Evolutionary conservation across 1,140 invertebrate genomes (phyloP).

Genomic region (Papilio glaucus): DNA sequence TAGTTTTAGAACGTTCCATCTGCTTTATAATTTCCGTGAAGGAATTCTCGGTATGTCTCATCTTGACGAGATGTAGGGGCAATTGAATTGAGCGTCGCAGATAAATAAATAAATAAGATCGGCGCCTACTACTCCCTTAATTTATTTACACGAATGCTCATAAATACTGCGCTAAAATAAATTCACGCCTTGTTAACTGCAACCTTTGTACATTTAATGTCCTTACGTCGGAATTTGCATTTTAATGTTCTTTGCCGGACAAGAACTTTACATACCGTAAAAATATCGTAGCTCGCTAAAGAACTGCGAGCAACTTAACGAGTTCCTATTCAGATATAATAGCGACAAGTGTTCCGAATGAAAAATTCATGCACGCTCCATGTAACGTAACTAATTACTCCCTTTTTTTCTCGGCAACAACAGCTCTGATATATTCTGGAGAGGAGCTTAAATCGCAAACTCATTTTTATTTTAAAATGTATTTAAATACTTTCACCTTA

Average conservation of each 20-base stretch:
- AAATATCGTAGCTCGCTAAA: slow-evolving; percentile 34
- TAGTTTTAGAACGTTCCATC: neutral
- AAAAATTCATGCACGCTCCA: slow-evolving; percentile 32
- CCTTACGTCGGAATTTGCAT: slow-evolving; percentile 36
- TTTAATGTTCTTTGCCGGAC: slow-evolving; percentile 33
- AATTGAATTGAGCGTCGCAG: slow-evolving; percentile 23
- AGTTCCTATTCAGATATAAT: slow-evolving; percentile 35
- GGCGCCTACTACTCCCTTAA: slow-evolving; percentile 24
- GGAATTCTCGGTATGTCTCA: slow-evolving; percentile 15
- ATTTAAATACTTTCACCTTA: too few relatives aligned
- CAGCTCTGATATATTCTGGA: neutral
- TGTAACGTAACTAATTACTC: slow-evolving; percentile 25
- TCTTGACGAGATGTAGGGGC: slow-evolving; percentile 23
- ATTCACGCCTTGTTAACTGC: slow-evolving; percentile 34
- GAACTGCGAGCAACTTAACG: slow-evolving; percentile 29
- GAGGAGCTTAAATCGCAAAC: neutral
- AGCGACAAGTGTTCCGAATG: slow-evolving; percentile 32
- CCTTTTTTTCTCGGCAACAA: slow-evolving; percentile 3
- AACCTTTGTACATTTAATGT: slow-evolving; percentile 37
- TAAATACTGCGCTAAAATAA: slow-evolving; percentile 33
- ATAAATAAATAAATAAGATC: slow-evolving; percentile 25
- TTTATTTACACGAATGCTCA: slow-evolving; percentile 30
- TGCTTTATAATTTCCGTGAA: slow-evolving; percentile 7
- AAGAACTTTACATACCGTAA: slow-evolving; percentile 36
- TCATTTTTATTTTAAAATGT: neutral